phyloP scores from a whole-genome alignment of 2,797 vertebrate genomes.

The Micropoecilia bifurca region DNA sequence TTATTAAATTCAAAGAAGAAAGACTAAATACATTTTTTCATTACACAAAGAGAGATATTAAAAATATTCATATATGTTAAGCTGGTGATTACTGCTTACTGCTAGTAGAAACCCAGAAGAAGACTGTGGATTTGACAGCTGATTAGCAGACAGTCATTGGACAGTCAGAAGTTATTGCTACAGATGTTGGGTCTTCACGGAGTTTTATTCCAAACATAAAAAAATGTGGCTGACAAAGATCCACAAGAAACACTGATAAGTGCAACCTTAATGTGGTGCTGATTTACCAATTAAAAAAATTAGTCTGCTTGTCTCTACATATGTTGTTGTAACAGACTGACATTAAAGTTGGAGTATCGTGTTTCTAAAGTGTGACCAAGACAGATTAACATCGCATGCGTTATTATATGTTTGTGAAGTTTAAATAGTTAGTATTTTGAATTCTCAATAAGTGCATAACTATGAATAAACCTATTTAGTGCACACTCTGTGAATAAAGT shows the following conservation, averaged over 20 bases:
- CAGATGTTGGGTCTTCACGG: neutral
- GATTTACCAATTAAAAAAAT: neutral
- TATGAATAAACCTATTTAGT: neutral
- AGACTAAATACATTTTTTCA: neutral
- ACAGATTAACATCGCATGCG: neutral
- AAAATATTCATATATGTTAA: neutral
- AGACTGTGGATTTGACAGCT: neutral
- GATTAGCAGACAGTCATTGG: neutral
- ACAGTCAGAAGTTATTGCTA: neutral
- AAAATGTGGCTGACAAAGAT: neutral
- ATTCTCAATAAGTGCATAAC: neutral
- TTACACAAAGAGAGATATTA: neutral
- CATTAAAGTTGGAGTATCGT: neutral
- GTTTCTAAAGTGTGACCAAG: neutral
- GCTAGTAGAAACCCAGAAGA: neutral
- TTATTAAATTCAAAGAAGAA: neutral
- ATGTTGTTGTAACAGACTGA: neutral
- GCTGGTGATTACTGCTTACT: neutral
- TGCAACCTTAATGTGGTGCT: neutral
- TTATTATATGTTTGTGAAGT: neutral
- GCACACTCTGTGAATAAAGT: neutral
- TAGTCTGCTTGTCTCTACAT: neutral
- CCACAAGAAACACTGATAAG: neutral
- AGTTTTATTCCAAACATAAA: neutral
- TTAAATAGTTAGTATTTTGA: too few relatives aligned